A percentile compares a stretch with the other conserved stretches of the same genome.
phyloP scores from a whole-genome alignment of 2,113 vertebrate genomes.

The Melanocharis versteri region DNA sequence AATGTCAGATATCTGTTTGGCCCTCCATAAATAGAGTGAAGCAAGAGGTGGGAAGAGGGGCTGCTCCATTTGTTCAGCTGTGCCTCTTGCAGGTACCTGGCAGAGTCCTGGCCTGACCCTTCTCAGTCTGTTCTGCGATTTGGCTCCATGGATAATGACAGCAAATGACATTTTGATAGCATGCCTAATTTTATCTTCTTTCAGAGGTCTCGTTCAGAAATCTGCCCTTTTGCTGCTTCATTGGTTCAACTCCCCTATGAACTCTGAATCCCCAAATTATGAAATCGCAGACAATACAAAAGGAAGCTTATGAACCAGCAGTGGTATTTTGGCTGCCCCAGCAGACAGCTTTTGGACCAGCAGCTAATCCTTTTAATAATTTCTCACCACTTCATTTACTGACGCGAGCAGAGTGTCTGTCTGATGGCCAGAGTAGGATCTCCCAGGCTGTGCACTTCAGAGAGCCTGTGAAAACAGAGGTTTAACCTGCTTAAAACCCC shows the following conservation, averaged over 20 bases:
- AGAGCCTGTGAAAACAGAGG: neutral
- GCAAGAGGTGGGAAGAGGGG: neutral
- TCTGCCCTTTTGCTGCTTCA: neutral
- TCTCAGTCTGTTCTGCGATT: rapidly evolving
- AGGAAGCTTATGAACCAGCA: neutral
- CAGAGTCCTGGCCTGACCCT: neutral
- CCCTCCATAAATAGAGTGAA: neutral
- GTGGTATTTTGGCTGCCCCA: neutral
- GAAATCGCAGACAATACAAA: neutral
- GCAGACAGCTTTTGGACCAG: neutral
- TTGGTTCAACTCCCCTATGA: neutral
- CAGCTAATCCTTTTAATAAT: constrained; percentile 33
- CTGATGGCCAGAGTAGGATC: neutral
- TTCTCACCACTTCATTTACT: neutral
- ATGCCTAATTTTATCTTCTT: neutral
- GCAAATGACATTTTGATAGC: neutral
- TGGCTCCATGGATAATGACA: neutral
- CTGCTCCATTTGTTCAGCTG: neutral
- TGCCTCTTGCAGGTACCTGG: neutral
- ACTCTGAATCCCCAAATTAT: neutral
- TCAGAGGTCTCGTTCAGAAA: neutral
- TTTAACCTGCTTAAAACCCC: neutral
- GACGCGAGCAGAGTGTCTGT: neutral
- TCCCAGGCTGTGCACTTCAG: neutral
- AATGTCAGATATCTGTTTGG: neutral